These are phyloP conservation scores for Mongoloraphidia duomilia DNA, from an alignment of 2,888 invertebrate genomes.

Conservation along the genomic window DNA sequence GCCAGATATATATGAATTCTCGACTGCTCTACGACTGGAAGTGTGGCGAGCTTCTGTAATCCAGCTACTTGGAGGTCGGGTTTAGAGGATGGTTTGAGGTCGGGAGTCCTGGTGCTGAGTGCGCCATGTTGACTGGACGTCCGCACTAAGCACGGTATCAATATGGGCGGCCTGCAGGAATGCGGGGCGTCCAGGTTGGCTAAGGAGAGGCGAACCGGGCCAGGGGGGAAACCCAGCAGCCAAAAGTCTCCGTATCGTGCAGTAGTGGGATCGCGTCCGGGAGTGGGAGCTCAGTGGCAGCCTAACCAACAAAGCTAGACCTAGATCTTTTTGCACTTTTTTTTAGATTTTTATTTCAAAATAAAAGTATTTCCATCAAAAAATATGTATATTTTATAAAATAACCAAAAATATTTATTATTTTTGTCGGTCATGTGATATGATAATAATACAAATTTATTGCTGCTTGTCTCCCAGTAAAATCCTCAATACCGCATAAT, in stretches of 20 bases:
- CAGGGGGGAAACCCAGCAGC: constrained; percentile 82
- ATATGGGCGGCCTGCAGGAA: constrained; percentile 5
- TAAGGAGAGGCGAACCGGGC: constrained; percentile 34
- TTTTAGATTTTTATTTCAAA: no score
- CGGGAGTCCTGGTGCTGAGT: constrained; percentile 31
- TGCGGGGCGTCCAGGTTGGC: constrained; percentile 34
- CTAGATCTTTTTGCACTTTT: constrained; percentile 37
- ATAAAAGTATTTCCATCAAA: no score
- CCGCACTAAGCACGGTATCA: constrained; percentile 5
- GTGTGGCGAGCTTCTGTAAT: constrained; percentile 43
- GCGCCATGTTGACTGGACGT: constrained; percentile 32
- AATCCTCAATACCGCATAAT: no score
- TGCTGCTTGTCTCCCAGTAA: no score
- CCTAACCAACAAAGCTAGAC: constrained; percentile 60
- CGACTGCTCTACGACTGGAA: constrained; percentile 25
- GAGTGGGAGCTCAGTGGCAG: constrained; percentile 75
- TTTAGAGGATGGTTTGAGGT: constrained; percentile 34
- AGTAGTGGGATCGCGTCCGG: constrained; percentile 92
- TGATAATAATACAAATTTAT: no score
- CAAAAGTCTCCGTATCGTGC: constrained; percentile 91
- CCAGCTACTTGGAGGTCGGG: constrained; percentile 37
- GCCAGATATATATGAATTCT: no score
- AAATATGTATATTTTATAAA: no score
- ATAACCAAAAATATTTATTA: no score
- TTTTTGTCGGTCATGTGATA: no score